Evolutionary conservation across 2,797 vertebrate species (phyloP), one percentile per base, ranked within the genome.

Genomic region (Melanogrammus aeglefinus): DNA sequence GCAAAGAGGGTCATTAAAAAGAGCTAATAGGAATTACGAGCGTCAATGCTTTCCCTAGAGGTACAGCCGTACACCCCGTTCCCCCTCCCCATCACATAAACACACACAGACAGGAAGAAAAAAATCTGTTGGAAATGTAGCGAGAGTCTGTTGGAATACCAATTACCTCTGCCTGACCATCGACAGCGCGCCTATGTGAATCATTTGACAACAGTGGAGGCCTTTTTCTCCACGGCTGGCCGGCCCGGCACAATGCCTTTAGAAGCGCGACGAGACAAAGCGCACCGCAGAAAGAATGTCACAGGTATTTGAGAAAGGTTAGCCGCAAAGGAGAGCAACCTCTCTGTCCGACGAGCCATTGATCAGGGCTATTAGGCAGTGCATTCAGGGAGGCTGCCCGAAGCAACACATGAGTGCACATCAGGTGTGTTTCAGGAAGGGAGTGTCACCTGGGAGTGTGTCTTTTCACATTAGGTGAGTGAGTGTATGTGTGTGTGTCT

Each of bases 281-380:
- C 75, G 75, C 33, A 31, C 79, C 51, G 33, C 76, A 0, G 87
- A 84, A 81, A 85, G 86, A 86, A 84, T 81, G 86, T 86, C 84
- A 86, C n/a, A 6, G 81, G 87, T 80, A 79, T 88, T 84, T 84
- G 81, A 77, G 81, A 89, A 89, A 91, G 87, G 89, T 90, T 91
- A 85, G 80, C 79, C 81, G 69, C 83, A 77, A 80, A 86, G 72
- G 47, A 76, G 77, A 81, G 82, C 18, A 14, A 16, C n/a, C 74
- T 77, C 66, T 77, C 75, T 18, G 83, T 85, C 87, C n/a, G 13
- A 27, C 69, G 71, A 18, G 9, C 75, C 77, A 84, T 88, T 86
- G 80, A 81, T 88, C 86, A 86, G 82, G 35, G 27, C 79, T 75
- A 77, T 84, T 72, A 75, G 77, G 81, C 72, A n/a, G 57, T 57